Base-by-base conservation (phyloP, 2,888 invertebrate genomes). In the Lithophane ornitopus region DNA sequence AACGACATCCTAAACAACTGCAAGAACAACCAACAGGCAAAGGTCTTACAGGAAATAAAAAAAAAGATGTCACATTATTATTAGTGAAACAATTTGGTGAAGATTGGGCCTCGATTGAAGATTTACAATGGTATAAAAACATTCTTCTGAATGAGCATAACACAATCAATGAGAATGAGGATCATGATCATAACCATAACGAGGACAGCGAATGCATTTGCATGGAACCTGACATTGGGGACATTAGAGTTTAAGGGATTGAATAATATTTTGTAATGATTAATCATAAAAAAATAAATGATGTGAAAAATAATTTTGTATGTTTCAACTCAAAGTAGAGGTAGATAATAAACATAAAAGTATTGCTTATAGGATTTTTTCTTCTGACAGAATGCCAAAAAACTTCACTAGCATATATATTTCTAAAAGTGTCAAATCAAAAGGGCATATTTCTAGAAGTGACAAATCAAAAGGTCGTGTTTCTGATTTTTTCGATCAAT, bases 61-160 rank as follows among this genome's bases (percentile, higher is more conserved):
- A 74, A 68, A 74, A 68, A 44, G 74, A 67, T 62, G 68, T 68
- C 61, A 68, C 70, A 58, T 44, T 63, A 63, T 63, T 71, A 70
- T 62, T 70, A 70, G 62, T 52, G n/a, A 71, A 71, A 71, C 63
- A 63, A 71, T 71, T 75, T 75, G 70, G 75, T 70, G 75, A 70
- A 65, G 75, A 75, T 70, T 75, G 65, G 70, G 65, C 65, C 56
- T 70, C 11, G 63, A 75, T 75, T 59, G 65, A 75, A 65, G 75
- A 75, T 70, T 70, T 75, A 70, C 70, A 65, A 65, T 70, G 75
- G 75, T 75, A 75, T 74, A 70, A 75, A 75, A 75, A 75, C 54
- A 75, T 75, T 74, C 74, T 69, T 69, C 69, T 65, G 65, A 65
- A 74, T 74, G 74, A 74, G 63, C 63, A 63, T 68, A 74, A 62